Evolutionary conservation across 2,113 vertebrate genomes (phyloP).

Genomic region (Lycaon pictus): DNA sequence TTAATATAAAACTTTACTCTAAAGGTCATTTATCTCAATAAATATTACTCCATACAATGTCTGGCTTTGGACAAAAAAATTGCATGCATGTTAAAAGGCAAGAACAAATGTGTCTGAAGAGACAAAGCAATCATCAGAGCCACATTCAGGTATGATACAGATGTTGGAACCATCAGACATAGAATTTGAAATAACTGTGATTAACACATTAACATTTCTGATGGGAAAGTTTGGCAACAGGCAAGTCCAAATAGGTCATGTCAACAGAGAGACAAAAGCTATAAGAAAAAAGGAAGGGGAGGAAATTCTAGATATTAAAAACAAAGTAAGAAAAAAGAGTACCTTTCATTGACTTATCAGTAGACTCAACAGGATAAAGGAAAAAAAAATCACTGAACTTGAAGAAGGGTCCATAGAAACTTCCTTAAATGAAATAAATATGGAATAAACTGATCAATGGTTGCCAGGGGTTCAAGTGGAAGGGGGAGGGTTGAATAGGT

Average conservation of each 20-base stretch:
- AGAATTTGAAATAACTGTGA: not conserved
- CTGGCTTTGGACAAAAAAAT: not conserved
- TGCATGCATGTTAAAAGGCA: not conserved
- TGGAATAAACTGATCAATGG: not conserved
- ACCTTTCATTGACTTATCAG: not conserved
- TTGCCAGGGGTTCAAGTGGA: not conserved
- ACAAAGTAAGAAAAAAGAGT: not conserved
- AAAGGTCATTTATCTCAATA: not conserved
- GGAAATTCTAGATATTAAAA: not conserved
- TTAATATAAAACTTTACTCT: not conserved
- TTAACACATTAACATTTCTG: not conserved
- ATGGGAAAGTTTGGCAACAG: not conserved
- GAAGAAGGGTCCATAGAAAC: not conserved
- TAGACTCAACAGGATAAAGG: not conserved
- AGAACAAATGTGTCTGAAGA: not conserved
- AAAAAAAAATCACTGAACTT: not conserved
- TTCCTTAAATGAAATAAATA: not conserved
- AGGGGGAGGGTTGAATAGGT: not conserved
- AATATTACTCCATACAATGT: not conserved
- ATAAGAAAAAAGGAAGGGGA: not conserved
- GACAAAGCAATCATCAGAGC: not conserved
- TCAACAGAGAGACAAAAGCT: not conserved
- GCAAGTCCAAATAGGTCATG: not conserved
- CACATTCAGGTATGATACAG: not conserved
- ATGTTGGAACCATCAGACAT: not conserved